These are phyloP conservation scores for Rhinatrema bivittatum DNA, from an alignment of 2,797 vertebrate species.

Conservation along the genomic window DNA sequence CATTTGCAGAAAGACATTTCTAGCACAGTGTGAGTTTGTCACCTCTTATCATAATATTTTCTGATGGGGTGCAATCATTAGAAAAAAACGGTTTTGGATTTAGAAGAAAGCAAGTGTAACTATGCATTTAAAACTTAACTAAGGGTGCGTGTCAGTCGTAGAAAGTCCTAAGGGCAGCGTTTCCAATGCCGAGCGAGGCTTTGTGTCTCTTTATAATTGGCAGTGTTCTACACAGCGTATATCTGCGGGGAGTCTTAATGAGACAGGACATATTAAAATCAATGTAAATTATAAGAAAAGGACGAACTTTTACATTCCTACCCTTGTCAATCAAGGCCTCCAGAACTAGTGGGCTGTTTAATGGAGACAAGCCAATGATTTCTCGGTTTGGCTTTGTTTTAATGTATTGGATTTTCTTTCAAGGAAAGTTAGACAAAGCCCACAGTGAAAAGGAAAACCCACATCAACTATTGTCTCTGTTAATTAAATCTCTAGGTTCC, in stretches of 20 bases:
- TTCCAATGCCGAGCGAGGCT: not conserved
- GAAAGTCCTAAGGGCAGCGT: not conserved
- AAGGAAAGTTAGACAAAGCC: constrained; percentile 1
- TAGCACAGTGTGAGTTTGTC: constrained; percentile 7
- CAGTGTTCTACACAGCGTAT: not conserved
- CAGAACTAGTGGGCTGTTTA: not conserved
- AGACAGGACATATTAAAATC: not conserved
- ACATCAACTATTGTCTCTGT: not conserved
- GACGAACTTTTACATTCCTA: not conserved
- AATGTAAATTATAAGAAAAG: fast-evolving
- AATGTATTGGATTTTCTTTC: not conserved
- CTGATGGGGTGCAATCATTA: constrained; percentile 18
- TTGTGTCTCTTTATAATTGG: not conserved
- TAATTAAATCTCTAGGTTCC: constrained; percentile 10
- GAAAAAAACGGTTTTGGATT: constrained; percentile 10
- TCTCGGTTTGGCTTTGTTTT: not conserved
- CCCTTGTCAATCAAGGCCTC: constrained; percentile 7
- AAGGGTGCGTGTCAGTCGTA: not conserved
- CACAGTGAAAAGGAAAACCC: not conserved
- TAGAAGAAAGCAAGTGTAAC: constrained; percentile 2
- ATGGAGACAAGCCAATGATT: not conserved
- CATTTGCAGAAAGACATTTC: no score
- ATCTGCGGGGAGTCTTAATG: not conserved
- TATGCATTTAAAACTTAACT: not conserved
- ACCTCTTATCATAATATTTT: constrained; percentile 11